Percentiles rank a stretch among this genome's conserved stretches.
Evolutionary conservation across 2,797 vertebrate genomes (phyloP).

Genomic region (Podarcis lilfordi): DNA sequence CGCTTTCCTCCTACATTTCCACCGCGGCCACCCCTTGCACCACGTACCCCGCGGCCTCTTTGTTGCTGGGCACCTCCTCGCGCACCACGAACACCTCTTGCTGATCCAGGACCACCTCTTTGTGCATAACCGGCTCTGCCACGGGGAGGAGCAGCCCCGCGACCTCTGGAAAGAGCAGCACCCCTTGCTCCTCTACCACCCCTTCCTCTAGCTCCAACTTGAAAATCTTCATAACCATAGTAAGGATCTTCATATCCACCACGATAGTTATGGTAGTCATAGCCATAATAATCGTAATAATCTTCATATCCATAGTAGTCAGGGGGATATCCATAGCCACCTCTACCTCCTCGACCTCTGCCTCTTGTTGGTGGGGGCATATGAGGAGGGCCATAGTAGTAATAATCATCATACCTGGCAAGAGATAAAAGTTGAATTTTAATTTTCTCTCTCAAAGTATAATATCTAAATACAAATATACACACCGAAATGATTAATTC

Average conservation of each 20-base stretch:
- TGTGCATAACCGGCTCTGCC: conserved; percentile 91
- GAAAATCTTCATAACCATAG: conserved; percentile 97
- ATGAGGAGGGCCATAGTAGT: conserved; percentile 95
- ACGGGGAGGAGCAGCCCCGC: conserved; percentile 86
- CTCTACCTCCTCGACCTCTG: conserved; percentile 90
- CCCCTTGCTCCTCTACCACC: conserved; percentile 91
- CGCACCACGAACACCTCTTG: conserved; percentile 90
- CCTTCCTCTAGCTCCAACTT: conserved; percentile 90
- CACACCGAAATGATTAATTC: background rate
- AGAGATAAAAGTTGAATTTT: conserved; percentile 35
- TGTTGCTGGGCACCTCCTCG: conserved; percentile 94
- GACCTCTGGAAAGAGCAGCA: conserved; percentile 88
- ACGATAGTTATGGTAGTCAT: conserved; percentile 97
- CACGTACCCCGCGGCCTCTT: conserved; percentile 99
- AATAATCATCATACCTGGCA: conserved; percentile 96
- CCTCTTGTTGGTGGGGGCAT: conserved; percentile 92
- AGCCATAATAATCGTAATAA: conserved; percentile 98
- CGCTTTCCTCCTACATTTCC: conserved; percentile 99
- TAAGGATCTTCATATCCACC: conserved; percentile 98
- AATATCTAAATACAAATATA: background rate
- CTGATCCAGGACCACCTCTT: conserved; percentile 90
- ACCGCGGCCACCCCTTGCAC: conserved; percentile 98
- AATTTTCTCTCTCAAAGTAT: background rate
- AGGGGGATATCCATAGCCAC: conserved; percentile 92
- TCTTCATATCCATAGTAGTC: conserved; percentile 98